Conservation (phyloP, 2,888 invertebrate species). For the Creontiades dilutus region DNA sequence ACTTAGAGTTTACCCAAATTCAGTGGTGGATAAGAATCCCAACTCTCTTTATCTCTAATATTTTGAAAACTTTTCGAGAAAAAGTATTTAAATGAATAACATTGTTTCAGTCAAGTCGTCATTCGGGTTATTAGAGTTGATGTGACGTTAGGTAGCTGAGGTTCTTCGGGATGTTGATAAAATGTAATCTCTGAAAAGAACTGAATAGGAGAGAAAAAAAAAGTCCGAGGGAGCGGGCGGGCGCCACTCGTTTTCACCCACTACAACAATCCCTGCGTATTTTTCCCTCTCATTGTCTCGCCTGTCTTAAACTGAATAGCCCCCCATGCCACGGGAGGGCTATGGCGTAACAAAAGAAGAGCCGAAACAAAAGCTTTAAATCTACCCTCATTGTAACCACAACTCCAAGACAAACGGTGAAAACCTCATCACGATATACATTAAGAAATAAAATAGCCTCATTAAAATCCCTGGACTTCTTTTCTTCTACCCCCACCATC, state of each 20-base stretch:
- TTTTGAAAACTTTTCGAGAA: no score
- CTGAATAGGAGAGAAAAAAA: not conserved
- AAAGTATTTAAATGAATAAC: no score
- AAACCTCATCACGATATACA: conserved; percentile 58
- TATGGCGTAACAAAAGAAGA: conserved; percentile 51
- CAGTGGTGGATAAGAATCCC: no score
- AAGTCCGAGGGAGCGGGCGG: not conserved
- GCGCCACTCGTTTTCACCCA: conserved; percentile 55
- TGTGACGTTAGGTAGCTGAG: not conserved
- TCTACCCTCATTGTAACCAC: conserved; percentile 65
- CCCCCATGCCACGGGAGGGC: conserved; percentile 46
- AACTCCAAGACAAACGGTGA: conserved; percentile 64
- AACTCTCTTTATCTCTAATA: no score
- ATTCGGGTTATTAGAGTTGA: not conserved
- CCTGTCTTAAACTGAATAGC: conserved; percentile 70
- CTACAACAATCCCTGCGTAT: conserved; percentile 57
- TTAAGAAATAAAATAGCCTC: conserved; percentile 61
- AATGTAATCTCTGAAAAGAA: not conserved
- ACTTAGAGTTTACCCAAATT: no score
- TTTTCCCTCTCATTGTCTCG: conserved; percentile 66
- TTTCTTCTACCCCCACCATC: not conserved
- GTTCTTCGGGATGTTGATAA: not conserved
- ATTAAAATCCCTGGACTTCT: conserved; percentile 40
- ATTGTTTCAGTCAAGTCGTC: no score
- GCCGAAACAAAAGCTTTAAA: conserved; percentile 68